Evolutionary conservation across 1,140 invertebrate species (phyloP), one percentile per base, ranked within the genome.

Genomic region (Calliphora vicina): DNA sequence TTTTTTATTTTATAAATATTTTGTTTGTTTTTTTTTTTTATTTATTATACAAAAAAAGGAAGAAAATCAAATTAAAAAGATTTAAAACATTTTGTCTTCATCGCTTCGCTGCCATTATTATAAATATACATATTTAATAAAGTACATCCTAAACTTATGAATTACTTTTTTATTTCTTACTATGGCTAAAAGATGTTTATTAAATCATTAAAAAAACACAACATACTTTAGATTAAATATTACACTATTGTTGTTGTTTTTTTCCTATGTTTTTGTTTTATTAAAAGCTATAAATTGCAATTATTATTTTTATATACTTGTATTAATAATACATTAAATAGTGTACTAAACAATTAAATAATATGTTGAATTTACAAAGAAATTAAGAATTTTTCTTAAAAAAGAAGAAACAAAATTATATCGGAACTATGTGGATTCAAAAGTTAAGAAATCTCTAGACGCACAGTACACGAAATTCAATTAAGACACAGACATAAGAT

Each of bases 201-300:
- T 57, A 17, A 57, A n/a, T 57, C 13, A 67, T 20, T 67, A 76
- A 76, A 76, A 74, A 35, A 78, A 78, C 74, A 78, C 74, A 78
- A 78, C 74, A 78, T 43, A 78, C 42, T 78, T 78, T 27, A 23
- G n/a, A 43, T 78, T 43, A 45, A 78, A 78, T 29, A 78, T 23
- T 43, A 78, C 35, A 78, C 35, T 20, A 43, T 43, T 35, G 35
- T 26, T 76, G 12, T 29, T 76, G 15, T 76, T n/a, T 42, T 50
- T 74, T 76, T 20, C 9, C 12, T 43, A 23, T 74, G 12, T 1
- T 78, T 74, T 74, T 74, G 5, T 73, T 35, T 35, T n/a, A 15
- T 74, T 78, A 78, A 78, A 78, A 78, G 74, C 74, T 78, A 78
- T 78, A 78, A 43, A 78, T 78, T 78, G 35, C 74, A 43, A 25